phyloP scores from a whole-genome alignment of 92 coral and sea anemone genomes.

The Actinostola sp. region DNA sequence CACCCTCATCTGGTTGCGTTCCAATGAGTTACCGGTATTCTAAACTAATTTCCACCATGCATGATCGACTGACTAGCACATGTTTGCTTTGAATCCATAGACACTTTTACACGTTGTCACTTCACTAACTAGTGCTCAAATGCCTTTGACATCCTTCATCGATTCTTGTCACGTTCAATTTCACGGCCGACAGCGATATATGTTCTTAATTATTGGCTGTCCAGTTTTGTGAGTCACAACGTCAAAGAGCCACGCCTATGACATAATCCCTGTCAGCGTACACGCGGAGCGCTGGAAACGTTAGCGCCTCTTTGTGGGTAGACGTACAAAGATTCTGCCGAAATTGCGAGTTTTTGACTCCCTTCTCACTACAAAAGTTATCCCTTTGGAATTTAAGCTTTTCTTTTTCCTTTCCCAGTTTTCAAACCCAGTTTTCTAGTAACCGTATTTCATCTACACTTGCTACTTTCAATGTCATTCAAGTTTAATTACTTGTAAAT shows the following conservation, averaged over 20 bases:
- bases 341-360: too few relatives aligned
- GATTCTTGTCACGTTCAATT: constrained; percentile 5
- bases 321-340: too few relatives aligned
- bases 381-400: too few relatives aligned
- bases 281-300: background rate
- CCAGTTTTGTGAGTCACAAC: background rate
- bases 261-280: background rate
- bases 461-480: too few relatives aligned
- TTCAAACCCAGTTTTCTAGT: too few relatives aligned
- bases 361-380: too few relatives aligned
- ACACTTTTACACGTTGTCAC: constrained; percentile 1
- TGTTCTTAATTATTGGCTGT: constrained; percentile 5
- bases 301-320: too few relatives aligned
- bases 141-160: constrained; percentile 2
- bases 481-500: background rate
- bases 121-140: constrained; percentile 12
- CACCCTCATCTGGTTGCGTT: too few relatives aligned
- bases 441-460: too few relatives aligned
- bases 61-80: background rate
- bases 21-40: background rate
- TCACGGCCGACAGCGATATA: background rate
- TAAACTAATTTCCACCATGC: background rate
- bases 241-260: constrained; percentile 15
- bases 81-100: background rate
- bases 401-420: too few relatives aligned